Percentiles rank a stretch among this genome's conserved stretches.
Conservation (phyloP, 2,113 vertebrate species). For the Hypomesus transpacificus region DNA sequence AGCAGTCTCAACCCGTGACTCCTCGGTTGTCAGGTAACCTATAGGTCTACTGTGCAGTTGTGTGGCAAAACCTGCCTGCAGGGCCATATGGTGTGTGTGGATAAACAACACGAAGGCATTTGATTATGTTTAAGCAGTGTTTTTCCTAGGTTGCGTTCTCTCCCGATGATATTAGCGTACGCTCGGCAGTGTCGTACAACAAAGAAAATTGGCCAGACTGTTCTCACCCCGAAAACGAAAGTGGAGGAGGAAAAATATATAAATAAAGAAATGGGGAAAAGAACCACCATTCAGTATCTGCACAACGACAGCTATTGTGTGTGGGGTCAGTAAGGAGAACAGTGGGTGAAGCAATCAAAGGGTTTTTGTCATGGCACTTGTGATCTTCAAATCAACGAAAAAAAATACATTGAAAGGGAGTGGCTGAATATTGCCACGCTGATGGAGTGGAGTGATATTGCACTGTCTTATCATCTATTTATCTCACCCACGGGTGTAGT, state of each 20-base stretch:
- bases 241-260: too few species aligned
- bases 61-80: not conserved
- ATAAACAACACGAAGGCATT: not conserved
- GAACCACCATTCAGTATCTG: not conserved
- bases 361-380: not conserved
- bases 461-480: too few species aligned
- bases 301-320: not conserved
- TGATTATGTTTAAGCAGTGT: slow-evolving; percentile 1
- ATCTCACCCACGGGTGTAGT: too few species aligned
- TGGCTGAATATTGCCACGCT: too few species aligned
- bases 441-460: too few species aligned
- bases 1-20: too few species aligned
- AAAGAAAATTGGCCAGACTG: not conserved
- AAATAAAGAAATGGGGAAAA: too few species aligned
- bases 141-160: not conserved
- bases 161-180: not conserved
- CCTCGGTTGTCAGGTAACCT: too few species aligned
- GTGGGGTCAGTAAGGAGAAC: not conserved
- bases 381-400: not conserved
- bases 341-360: not conserved
- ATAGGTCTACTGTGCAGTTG: too few species aligned
- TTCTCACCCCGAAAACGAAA: not conserved
- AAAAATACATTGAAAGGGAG: not conserved
- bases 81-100: slow-evolving; percentile 13
- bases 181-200: not conserved